Conservation (phyloP, 2,888 invertebrate species). For the Rugalucina vietnamica region DNA sequence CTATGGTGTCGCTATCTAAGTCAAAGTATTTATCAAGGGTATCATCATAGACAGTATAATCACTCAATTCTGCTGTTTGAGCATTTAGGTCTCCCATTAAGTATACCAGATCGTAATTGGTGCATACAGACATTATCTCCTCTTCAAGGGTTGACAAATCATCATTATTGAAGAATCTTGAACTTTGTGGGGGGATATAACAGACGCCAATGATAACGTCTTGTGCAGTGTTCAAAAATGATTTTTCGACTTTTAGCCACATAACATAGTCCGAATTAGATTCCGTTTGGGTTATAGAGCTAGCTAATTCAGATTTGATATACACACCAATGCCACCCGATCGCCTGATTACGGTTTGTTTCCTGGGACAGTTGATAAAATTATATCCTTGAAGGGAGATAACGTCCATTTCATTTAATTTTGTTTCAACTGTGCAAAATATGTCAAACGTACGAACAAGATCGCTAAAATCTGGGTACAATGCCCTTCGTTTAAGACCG, state of each 20-base stretch:
- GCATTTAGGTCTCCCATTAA: neutral
- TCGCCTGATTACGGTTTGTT: neutral
- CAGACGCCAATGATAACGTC: neutral
- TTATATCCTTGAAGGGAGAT: neutral
- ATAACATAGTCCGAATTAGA: neutral
- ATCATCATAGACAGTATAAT: neutral
- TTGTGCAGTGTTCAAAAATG: neutral
- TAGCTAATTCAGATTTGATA: neutral
- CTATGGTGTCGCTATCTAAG: neutral
- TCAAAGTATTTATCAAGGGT: neutral
- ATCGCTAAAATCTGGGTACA: neutral
- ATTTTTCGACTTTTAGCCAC: neutral
- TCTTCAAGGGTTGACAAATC: neutral
- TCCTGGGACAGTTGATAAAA: neutral
- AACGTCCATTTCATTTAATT: neutral
- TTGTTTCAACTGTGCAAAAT: neutral
- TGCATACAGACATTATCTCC: neutral
- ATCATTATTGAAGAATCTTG: neutral
- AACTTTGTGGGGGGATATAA: neutral
- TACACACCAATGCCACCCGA: neutral
- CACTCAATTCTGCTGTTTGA: neutral
- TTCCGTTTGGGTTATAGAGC: neutral
- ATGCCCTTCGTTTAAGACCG: neutral
- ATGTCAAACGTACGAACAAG: neutral
- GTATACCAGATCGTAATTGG: neutral